Conservation (phyloP, 2,888 invertebrate species). For the Thymelicus acteon region DNA sequence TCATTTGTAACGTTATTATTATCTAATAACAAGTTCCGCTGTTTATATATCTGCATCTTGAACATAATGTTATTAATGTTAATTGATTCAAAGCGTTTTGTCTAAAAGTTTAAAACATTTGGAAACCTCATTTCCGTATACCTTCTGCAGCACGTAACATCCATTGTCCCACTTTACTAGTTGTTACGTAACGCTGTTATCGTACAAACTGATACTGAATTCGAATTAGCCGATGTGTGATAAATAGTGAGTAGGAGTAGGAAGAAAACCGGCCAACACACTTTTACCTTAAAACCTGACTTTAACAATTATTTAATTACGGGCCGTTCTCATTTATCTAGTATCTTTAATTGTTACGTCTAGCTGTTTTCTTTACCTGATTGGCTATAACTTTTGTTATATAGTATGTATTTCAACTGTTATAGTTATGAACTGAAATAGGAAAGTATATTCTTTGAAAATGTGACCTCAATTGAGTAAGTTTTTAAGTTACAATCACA, state of each 20-base stretch:
- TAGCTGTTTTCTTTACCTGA: not conserved
- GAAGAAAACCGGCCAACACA: constrained; percentile 38
- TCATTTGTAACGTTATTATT: not conserved
- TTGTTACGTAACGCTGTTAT: constrained; percentile 57
- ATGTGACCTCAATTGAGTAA: too few relatives aligned
- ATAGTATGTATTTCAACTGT: too few relatives aligned
- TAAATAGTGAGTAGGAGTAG: constrained; percentile 50
- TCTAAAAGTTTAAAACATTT: constrained; percentile 19
- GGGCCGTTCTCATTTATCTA: constrained; percentile 4
- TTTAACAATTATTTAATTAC: constrained; percentile 24
- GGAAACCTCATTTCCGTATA: constrained; percentile 31
- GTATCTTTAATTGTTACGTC: not conserved
- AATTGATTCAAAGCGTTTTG: constrained; percentile 17
- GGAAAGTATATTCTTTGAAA: too few relatives aligned
- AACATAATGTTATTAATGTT: constrained; percentile 3
- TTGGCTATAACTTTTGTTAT: too few relatives aligned
- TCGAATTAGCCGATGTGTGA: constrained; percentile 50
- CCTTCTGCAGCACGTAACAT: constrained; percentile 45
- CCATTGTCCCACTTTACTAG: constrained; percentile 57
- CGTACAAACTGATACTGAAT: constrained; percentile 51
- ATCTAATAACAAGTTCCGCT: not conserved
- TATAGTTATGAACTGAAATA: too few relatives aligned
- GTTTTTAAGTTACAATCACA: too few relatives aligned
- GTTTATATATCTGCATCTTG: constrained; percentile 4
- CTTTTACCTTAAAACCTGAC: constrained; percentile 14